These are phyloP conservation scores for Lonchura striata DNA, from an alignment of 2,113 vertebrate species.

Conservation along the genomic window DNA sequence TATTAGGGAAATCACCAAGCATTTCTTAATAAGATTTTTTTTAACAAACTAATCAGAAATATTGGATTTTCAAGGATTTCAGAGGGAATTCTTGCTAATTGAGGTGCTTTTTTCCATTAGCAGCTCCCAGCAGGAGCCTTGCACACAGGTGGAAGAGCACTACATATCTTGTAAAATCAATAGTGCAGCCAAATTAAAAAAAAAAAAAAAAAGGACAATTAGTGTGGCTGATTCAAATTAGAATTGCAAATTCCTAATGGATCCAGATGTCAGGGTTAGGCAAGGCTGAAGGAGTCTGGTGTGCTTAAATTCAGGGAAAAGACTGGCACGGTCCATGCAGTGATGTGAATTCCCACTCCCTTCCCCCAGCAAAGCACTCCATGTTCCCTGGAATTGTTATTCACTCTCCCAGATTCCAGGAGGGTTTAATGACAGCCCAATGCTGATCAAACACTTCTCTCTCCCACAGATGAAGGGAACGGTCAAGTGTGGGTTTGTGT, in stretches of 20 bases:
- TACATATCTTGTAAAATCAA: conserved; percentile 37
- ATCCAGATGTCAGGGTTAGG: conserved; percentile 9
- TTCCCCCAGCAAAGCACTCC: neutral
- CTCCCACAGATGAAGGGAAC: neutral
- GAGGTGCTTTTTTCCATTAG: conserved; percentile 45
- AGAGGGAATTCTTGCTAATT: conserved; percentile 66
- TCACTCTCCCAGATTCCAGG: neutral
- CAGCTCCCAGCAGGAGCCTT: conserved; percentile 42
- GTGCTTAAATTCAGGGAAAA: neutral
- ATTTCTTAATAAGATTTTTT: conserved; percentile 58
- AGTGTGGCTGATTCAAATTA: conserved; percentile 21
- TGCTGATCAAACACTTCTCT: neutral
- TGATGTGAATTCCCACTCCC: neutral
- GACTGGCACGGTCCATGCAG: neutral
- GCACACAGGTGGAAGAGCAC: conserved; percentile 37
- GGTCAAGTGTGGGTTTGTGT: neutral
- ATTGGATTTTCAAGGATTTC: conserved; percentile 66
- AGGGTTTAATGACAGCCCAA: neutral
- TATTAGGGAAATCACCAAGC: conserved; percentile 28
- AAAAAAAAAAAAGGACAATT: conserved; percentile 7
- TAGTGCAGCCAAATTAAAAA: neutral
- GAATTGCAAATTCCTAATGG: conserved; percentile 45
- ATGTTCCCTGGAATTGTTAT: neutral
- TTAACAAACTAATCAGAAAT: conserved; percentile 60
- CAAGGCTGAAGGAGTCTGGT: neutral